Evolutionary conservation across 2,797 vertebrate species (phyloP).

Genomic region (Saxicola maurus): DNA sequence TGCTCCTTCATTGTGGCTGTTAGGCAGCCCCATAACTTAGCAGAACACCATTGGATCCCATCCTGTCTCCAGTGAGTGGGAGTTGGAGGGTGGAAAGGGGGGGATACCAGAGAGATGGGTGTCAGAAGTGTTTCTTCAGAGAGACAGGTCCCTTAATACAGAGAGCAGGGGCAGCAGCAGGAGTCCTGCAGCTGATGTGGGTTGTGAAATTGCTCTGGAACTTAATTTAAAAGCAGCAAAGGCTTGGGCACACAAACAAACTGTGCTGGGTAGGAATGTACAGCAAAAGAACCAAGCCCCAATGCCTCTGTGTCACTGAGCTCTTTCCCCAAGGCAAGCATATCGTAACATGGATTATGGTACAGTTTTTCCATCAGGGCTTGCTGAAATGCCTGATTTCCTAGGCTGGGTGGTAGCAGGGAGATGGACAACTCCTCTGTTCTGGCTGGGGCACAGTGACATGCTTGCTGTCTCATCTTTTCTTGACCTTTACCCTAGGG

Average conservation of each 20-base stretch:
- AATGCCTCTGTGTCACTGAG: background rate
- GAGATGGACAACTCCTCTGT: background rate
- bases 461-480: background rate
- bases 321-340: background rate
- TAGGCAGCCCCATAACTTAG: background rate
- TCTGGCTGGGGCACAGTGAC: accelerated
- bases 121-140: background rate
- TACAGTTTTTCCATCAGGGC: background rate
- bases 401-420: background rate
- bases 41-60: background rate
- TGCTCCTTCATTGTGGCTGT: background rate
- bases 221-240: background rate
- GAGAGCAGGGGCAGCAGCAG: background rate
- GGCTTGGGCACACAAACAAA: background rate
- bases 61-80: background rate
- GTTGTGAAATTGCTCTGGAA: background rate
- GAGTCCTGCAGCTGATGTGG: accelerated
- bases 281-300: accelerated
- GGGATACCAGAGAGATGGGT: background rate
- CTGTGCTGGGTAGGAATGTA: accelerated
- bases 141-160: background rate
- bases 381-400: background rate
- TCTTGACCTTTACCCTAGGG: background rate
- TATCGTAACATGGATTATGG: accelerated
- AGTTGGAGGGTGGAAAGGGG: background rate